Evolutionary conservation across 92 coral and sea anemone genomes (phyloP).

Genomic region (Siderastrea radians): DNA sequence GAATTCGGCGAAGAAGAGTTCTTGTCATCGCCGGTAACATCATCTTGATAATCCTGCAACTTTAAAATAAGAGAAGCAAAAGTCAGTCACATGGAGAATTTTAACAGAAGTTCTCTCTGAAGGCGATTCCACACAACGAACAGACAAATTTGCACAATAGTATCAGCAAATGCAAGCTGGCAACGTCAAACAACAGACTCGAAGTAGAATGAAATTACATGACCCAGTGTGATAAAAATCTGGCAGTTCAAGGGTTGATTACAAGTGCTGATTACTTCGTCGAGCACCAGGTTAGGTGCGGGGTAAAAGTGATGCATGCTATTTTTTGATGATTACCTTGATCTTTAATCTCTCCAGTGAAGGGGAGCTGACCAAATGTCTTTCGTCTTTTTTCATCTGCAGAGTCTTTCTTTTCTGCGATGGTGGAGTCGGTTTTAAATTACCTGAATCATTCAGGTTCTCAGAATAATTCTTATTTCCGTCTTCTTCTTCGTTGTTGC

Average conservation of each 20-base stretch:
- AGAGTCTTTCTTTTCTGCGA: slow-evolving; percentile 29
- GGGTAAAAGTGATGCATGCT: background rate
- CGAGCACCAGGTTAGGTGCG: background rate
- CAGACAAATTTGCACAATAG: too few species aligned
- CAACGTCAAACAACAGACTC: too few species aligned
- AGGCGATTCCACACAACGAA: too few species aligned
- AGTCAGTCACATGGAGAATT: background rate
- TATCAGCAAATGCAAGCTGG: too few species aligned
- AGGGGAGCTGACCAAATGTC: slow-evolving; percentile 19
- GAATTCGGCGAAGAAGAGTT: background rate
- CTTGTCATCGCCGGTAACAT: background rate
- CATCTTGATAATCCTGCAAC: slow-evolving; percentile 23
- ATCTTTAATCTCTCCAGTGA: slow-evolving; percentile 40
- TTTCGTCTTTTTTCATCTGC: slow-evolving; percentile 26
- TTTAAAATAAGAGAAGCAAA: background rate
- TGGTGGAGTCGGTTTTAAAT: slow-evolving; percentile 27
- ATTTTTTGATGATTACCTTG: background rate
- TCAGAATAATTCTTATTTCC: background rate
- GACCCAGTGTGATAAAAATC: background rate
- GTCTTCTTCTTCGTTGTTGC: background rate
- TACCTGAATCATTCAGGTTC: background rate
- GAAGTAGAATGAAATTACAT: background rate
- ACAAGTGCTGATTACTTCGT: background rate
- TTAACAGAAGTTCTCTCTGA: too few species aligned
- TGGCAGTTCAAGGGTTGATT: background rate